Evolutionary conservation across 2,888 invertebrate species (phyloP).

Genomic region (Isoperla grammatica): DNA sequence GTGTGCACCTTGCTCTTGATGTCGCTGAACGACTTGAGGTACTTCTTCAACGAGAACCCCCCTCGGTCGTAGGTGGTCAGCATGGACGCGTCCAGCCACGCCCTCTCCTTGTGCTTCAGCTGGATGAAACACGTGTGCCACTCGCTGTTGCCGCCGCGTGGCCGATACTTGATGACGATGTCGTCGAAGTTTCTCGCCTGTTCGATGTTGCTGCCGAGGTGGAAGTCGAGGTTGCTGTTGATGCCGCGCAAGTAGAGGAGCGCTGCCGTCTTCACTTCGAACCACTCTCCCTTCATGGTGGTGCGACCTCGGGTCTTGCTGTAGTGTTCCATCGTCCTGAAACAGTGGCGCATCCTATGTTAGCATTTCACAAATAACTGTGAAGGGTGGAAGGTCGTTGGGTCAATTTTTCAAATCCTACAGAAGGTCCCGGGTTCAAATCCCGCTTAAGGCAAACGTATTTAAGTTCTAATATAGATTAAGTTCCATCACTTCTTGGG

Average conservation of each 20-base stretch:
- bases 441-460: too few relatives aligned
- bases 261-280: constrained; percentile 14
- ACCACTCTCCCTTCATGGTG: constrained; percentile 15
- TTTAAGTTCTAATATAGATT: too few relatives aligned
- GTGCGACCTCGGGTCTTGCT: constrained; percentile 13
- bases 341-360: too few relatives aligned
- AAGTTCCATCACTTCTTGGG: too few relatives aligned
- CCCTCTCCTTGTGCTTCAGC: constrained; percentile 13
- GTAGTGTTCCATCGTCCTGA: not conserved
- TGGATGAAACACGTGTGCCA: constrained; percentile 16
- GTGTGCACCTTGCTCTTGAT: constrained; percentile 3
- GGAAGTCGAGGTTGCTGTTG: constrained; percentile 14
- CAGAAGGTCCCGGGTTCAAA: too few relatives aligned
- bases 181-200: constrained; percentile 17
- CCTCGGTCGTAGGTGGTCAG: not conserved
- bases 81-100: constrained; percentile 1
- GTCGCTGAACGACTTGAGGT: constrained; percentile 1
- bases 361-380: too few relatives aligned
- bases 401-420: too few relatives aligned
- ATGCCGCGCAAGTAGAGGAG: constrained; percentile 14
- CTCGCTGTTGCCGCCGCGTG: not conserved
- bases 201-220: constrained; percentile 7
- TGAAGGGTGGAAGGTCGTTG: too few relatives aligned
- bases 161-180: constrained; percentile 9
- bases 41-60: constrained; percentile 6